These are phyloP conservation scores for Cynopterus brachyotis DNA, from an alignment of 2,113 vertebrate genomes.

Conservation along the genomic window DNA sequence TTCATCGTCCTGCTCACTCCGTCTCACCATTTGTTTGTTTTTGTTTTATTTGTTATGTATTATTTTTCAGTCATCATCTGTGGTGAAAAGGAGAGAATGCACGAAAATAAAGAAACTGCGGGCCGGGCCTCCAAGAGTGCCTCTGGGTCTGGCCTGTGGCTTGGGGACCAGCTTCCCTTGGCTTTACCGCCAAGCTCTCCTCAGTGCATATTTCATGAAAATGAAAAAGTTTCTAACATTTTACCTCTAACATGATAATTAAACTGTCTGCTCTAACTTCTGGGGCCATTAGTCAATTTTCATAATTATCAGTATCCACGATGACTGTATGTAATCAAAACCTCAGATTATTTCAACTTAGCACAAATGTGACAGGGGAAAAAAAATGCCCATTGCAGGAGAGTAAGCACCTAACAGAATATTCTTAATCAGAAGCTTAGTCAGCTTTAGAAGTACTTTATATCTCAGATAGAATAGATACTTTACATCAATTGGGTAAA, in stretches of 20 bases:
- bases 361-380: not conserved
- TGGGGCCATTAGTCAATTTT: not conserved
- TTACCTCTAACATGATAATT: not conserved
- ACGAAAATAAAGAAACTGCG: not conserved
- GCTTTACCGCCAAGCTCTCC: not conserved
- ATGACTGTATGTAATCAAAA: not conserved
- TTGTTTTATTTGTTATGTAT: not conserved
- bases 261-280: not conserved
- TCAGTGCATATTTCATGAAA: not conserved
- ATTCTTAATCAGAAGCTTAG: not conserved
- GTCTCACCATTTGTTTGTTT: not conserved
- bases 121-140: fast-evolving
- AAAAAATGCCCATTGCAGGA: not conserved
- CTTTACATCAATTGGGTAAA: not conserved
- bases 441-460: not conserved
- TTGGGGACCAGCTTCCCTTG: not conserved
- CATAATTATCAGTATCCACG: not conserved
- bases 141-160: not conserved
- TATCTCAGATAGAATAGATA: not conserved
- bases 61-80: not conserved
- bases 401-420: not conserved
- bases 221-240: not conserved
- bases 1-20: not conserved
- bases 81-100: not conserved
- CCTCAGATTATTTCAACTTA: not conserved